Evolutionary conservation across 1,140 invertebrate species (phyloP).

Genomic region (Caenorhabditis briggsae): DNA sequence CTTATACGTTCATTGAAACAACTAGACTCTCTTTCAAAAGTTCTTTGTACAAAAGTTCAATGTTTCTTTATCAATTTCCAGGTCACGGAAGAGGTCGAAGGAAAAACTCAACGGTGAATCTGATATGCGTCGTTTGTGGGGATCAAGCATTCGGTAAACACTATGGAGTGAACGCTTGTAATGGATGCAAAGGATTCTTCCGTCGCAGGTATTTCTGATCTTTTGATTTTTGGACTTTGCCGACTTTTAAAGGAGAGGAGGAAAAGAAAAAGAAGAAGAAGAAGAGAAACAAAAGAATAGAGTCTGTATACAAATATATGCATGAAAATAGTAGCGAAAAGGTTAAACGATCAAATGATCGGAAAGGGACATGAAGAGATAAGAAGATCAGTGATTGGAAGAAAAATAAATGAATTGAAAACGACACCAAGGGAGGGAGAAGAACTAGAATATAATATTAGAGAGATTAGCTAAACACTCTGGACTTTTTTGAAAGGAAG

Average conservation of each 20-base stretch:
- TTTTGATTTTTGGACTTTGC: slow-evolving; percentile 33
- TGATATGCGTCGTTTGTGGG: slow-evolving; percentile 57
- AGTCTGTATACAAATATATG: slow-evolving; percentile 7
- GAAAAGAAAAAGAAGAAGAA: neutral
- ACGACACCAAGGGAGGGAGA: too few species aligned
- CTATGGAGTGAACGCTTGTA: slow-evolving; percentile 61
- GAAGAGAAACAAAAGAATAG: neutral
- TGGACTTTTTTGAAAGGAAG: too few species aligned
- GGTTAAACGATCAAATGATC: slow-evolving; percentile 33
- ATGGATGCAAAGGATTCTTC: slow-evolving; percentile 68
- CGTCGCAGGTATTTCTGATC: slow-evolving; percentile 54
- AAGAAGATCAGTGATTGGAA: slow-evolving; percentile 29
- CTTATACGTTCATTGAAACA: neutral
- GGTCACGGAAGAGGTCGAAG: slow-evolving; percentile 49
- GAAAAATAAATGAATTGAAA: neutral
- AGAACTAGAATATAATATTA: too few species aligned
- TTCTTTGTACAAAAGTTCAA: neutral
- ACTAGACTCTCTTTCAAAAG: neutral
- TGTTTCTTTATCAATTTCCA: neutral
- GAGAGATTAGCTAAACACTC: too few species aligned
- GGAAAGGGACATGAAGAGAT: neutral
- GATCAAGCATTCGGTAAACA: slow-evolving; percentile 64
- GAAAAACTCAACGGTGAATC: slow-evolving; percentile 50
- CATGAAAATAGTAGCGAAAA: neutral
- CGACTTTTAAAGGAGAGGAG: neutral